Evolutionary conservation across 2,888 invertebrate species (phyloP).

Genomic region (Linnaemya vulpina): DNA sequence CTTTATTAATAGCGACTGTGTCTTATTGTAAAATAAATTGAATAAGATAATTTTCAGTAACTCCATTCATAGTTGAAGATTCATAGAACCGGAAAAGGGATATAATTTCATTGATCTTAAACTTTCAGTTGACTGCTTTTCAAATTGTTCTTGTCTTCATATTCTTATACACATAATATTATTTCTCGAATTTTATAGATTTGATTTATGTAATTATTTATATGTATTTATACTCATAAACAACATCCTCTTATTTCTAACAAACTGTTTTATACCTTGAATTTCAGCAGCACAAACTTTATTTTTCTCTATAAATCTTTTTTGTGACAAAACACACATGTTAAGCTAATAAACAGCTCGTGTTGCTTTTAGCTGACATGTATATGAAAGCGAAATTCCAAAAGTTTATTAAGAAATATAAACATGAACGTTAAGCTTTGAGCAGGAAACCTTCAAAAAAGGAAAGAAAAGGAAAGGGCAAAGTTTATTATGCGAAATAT

Average conservation of each 20-base stretch:
- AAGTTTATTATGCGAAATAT: conserved; percentile 43
- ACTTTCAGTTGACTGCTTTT: no score
- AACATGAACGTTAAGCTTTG: conserved; percentile 17
- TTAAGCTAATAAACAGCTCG: conserved; percentile 67
- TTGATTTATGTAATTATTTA: no score
- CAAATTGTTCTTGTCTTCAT: no score
- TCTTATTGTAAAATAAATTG: no score
- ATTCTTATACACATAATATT: no score
- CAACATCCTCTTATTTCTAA: neutral
- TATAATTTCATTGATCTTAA: no score
- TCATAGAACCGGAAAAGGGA: no score
- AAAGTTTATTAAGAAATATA: conserved; percentile 57
- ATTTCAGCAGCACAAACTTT: neutral
- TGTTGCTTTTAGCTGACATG: conserved; percentile 65
- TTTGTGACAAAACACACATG: conserved; percentile 59
- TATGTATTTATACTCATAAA: no score
- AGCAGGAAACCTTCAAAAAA: neutral
- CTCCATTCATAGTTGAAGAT: no score
- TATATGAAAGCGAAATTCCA: conserved; percentile 52
- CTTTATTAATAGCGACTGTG: no score
- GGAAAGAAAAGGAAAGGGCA: conserved; percentile 15
- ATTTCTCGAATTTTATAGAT: no score
- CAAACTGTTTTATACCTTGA: neutral
- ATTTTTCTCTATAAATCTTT: neutral
- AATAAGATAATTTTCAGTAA: no score